Percentiles rank a stretch among this genome's conserved stretches.
These are phyloP conservation scores for Panthera leo DNA, from an alignment of 2,113 vertebrate genomes.

Conservation along the genomic window DNA sequence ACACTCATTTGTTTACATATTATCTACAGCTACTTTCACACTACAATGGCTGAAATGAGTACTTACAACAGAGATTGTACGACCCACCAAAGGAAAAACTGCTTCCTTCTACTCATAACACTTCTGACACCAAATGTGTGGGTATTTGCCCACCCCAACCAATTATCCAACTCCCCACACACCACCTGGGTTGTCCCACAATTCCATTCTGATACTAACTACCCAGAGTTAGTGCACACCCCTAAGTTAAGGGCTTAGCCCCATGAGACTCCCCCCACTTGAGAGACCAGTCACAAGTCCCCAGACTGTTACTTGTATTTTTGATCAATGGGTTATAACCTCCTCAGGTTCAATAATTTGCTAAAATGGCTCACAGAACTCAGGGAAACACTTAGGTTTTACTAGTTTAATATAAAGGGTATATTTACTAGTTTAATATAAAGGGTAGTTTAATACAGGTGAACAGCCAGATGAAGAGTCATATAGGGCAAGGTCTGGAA, in stretches of 20 bases:
- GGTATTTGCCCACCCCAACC: background rate
- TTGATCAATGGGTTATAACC: background rate
- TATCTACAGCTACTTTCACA: background rate
- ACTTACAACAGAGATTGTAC: background rate
- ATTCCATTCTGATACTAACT: background rate
- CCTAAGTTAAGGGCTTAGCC: background rate
- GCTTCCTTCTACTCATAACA: background rate
- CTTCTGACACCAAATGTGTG: background rate
- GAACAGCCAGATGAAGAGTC: background rate
- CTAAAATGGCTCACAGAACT: background rate
- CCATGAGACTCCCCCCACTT: background rate
- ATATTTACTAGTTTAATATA: background rate
- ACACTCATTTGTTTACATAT: background rate
- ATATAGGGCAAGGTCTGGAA: background rate
- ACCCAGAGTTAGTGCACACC: background rate
- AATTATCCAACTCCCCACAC: background rate
- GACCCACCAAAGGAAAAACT: background rate
- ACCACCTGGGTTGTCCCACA: background rate
- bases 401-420: background rate
- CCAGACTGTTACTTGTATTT: background rate
- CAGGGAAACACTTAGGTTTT: background rate
- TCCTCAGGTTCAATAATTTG: background rate
- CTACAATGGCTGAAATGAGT: background rate
- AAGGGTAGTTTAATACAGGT: background rate
- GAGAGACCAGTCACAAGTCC: background rate